These are phyloP conservation scores for Machimus rusticus DNA, from an alignment of 2,888 invertebrate species.

Conservation along the genomic window DNA sequence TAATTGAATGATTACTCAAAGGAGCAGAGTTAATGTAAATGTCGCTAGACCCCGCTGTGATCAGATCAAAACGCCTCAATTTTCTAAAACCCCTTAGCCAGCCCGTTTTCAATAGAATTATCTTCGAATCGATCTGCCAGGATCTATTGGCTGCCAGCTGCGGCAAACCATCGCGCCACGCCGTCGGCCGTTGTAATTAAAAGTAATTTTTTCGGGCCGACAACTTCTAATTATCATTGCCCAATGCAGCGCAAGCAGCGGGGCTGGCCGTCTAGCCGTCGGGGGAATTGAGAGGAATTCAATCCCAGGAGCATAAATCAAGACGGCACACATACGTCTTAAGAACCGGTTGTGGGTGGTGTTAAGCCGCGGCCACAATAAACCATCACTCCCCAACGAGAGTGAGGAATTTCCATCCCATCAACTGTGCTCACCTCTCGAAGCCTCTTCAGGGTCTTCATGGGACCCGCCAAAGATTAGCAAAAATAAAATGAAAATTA, in stretches of 20 bases:
- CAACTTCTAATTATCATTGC: neutral
- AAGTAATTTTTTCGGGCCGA: neutral
- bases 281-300: neutral
- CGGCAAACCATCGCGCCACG: neutral
- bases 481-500: conserved; percentile 14
- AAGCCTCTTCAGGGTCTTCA: neutral
- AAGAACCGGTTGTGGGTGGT: conserved; percentile 27
- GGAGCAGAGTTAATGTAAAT: neutral
- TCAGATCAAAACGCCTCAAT: neutral
- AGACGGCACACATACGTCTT: neutral
- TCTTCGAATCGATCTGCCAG: neutral
- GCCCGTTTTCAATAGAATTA: neutral
- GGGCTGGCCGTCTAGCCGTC: neutral
- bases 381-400: conserved; percentile 16
- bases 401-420: conserved; percentile 13
- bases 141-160: neutral
- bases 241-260: neutral
- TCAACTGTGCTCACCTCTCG: conserved; percentile 7
- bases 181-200: neutral
- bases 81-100: neutral
- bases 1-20: neutral
- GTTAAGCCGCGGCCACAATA: neutral
- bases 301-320: conserved; percentile 14
- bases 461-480: neutral
- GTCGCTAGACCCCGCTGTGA: neutral